Evolutionary conservation across 2,888 invertebrate genomes (phyloP).

Genomic region (Prosapia bicincta): DNA sequence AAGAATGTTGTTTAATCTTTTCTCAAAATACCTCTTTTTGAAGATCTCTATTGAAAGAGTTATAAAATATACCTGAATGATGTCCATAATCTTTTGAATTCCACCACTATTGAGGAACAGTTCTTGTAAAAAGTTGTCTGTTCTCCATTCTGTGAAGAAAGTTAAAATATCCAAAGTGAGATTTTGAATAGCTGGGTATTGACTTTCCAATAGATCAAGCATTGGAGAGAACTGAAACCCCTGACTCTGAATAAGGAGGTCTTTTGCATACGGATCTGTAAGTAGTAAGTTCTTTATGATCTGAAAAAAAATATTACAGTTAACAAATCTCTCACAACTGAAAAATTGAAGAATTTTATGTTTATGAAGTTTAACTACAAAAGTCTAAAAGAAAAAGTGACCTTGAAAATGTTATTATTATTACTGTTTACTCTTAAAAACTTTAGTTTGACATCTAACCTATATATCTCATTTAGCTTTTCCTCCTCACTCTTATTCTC

Average conservation of each 20-base stretch:
- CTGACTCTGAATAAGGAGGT: not conserved
- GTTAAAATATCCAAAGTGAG: conserved; percentile 13
- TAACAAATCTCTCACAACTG: too few species aligned
- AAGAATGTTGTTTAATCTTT: too few species aligned
- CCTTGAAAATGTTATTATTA: too few species aligned
- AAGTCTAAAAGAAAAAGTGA: too few species aligned
- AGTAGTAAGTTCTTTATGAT: not conserved
- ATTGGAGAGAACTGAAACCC: conserved; percentile 11
- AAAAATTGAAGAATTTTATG: too few species aligned
- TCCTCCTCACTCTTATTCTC: too few species aligned
- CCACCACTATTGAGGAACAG: not conserved
- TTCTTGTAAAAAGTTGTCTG: conserved; percentile 8
- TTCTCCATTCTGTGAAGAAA: conserved; percentile 8
- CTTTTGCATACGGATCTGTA: conserved; percentile 4
- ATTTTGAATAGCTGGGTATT: conserved; percentile 24
- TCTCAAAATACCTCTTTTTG: too few species aligned
- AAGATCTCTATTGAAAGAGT: too few species aligned
- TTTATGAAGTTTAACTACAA: too few species aligned
- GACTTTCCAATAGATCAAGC: conserved; percentile 14
- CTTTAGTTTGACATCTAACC: too few species aligned
- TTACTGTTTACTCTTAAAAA: too few species aligned
- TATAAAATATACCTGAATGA: not conserved
- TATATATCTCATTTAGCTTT: too few species aligned
- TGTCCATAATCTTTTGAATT: not conserved
- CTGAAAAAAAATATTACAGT: conserved; percentile 8